Percentiles rank a stretch among this genome's conserved stretches.
phyloP scores from a whole-genome alignment of 2,888 invertebrate genomes.

The Noctua janthina region DNA sequence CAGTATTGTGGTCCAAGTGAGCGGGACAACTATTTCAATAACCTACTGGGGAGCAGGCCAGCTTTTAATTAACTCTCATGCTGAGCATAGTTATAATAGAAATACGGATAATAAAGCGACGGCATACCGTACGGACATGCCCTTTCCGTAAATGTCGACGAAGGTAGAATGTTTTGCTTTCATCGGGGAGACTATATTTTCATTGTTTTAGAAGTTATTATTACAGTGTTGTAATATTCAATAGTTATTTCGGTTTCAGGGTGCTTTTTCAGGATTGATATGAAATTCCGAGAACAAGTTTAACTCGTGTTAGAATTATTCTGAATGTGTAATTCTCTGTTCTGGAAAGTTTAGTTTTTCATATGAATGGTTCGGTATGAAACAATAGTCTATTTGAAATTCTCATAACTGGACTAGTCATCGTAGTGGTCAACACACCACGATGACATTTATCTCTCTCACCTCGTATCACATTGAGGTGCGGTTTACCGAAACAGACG shows the following conservation, averaged over 20 bases:
- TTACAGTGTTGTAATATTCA: constrained; percentile 12
- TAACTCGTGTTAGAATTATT: not conserved
- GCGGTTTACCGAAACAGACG: constrained; percentile 25
- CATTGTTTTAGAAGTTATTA: constrained; percentile 48
- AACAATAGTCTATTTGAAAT: not conserved
- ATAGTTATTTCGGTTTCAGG: constrained; percentile 14
- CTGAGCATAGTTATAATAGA: constrained; percentile 53
- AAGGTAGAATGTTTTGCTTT: constrained; percentile 55
- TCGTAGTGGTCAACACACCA: not conserved
- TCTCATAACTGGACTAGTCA: not conserved
- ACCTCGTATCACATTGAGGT: constrained; percentile 12
- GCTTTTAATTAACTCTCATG: constrained; percentile 67
- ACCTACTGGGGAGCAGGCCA: constrained; percentile 43
- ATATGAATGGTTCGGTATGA: not conserved
- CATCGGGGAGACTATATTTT: constrained; percentile 32
- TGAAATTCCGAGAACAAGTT: constrained; percentile 1
- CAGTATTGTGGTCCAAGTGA: constrained; percentile 50
- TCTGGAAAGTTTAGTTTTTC: not conserved
- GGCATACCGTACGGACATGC: constrained; percentile 48
- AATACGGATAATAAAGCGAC: constrained; percentile 55
- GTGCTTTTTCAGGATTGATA: not conserved
- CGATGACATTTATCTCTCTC: constrained; percentile 34
- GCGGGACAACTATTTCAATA: constrained; percentile 69
- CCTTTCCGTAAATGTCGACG: constrained; percentile 40
- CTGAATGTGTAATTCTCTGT: not conserved